phyloP scores from a whole-genome alignment of 2,797 vertebrate genomes.

The Hydrocynus forskahlii region DNA sequence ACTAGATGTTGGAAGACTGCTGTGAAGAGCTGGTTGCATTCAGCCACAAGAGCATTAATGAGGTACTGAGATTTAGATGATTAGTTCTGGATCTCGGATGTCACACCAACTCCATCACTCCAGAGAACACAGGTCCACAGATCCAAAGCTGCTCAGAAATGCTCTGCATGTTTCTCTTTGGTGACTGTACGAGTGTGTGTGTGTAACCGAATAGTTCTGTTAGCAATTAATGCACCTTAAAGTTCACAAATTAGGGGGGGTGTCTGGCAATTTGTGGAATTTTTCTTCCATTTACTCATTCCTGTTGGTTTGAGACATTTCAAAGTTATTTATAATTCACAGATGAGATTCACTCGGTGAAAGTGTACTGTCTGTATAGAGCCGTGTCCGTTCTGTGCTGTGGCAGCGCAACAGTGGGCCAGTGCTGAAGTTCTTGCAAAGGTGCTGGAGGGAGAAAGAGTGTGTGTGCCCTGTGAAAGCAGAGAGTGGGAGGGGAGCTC shows the following conservation, averaged over 20 bases:
- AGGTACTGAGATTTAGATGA: not conserved
- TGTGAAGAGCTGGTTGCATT: not conserved
- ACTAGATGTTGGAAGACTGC: not conserved
- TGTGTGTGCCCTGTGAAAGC: conserved; percentile 31
- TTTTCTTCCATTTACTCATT: conserved; percentile 12
- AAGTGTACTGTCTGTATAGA: conserved; percentile 2
- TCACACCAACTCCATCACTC: too few species aligned
- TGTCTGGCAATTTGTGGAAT: too few species aligned
- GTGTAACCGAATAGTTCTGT: too few species aligned
- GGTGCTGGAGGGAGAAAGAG: conserved; percentile 13
- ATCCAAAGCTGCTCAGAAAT: too few species aligned
- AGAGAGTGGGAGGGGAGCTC: conserved; percentile 32
- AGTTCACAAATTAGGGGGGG: too few species aligned
- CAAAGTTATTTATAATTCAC: not conserved
- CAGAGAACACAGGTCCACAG: too few species aligned
- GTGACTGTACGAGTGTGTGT: too few species aligned
- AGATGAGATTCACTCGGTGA: conserved; percentile 2
- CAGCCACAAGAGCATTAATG: not conserved
- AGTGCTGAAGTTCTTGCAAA: conserved; percentile 15
- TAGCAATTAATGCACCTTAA: too few species aligned
- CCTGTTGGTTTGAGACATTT: not conserved
- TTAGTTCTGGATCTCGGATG: too few species aligned
- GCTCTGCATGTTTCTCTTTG: too few species aligned
- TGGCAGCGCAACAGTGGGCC: conserved; percentile 12
- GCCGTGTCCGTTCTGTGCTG: conserved; percentile 17